Base-by-base conservation (phyloP, 2,888 invertebrate genomes). In the Allygus modestus region DNA sequence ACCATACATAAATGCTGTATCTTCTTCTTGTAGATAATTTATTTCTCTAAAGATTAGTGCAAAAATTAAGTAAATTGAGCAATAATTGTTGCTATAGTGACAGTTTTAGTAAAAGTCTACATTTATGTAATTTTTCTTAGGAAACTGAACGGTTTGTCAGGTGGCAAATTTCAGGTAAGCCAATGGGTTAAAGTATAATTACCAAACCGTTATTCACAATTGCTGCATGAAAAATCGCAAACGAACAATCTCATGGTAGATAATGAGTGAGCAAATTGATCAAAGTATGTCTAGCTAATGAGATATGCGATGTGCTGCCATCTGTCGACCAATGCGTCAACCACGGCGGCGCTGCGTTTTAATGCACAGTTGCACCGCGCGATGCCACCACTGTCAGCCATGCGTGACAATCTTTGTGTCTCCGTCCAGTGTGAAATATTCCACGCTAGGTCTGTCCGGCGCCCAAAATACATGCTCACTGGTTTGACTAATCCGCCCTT, bases 361-460 rank as follows among this genome's bases (percentile, higher is more conserved):
- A 65, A 65, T 65, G 65, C 65, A 17, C 65, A 65, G 28, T 28
- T 65, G 65, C 26, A 31, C 65, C 65, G 65, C 65, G 12, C 15
- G 65, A 15, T 28, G 65, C 65, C 54, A 20, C 20, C 54, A 31
- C 65, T 28, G 65, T 26, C 65, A 31, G 28, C 28, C 65, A 65
- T 65, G 65, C 17, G 65, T 28, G 65, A 65, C n/a, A 65, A 65
- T 65, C 28, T 65, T 65, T 65, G 65, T 65, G 65, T 65, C 26
- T 65, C 65, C 65, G 65, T 28, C 31, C 65, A 31, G 20, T n/a
- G 65, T 65, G 65, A 65, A 65, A 9, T 12, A 65, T 26, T 31
- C 28, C 7, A 15, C 58, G 7, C 58, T 9, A 23, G n/a, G n/a
- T n/a, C 51, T 7, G 46, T 20, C 23, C 58, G 26, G n/a, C n/a